Conservation (phyloP, 2,113 vertebrate species). For the Podarcis cretensis region DNA sequence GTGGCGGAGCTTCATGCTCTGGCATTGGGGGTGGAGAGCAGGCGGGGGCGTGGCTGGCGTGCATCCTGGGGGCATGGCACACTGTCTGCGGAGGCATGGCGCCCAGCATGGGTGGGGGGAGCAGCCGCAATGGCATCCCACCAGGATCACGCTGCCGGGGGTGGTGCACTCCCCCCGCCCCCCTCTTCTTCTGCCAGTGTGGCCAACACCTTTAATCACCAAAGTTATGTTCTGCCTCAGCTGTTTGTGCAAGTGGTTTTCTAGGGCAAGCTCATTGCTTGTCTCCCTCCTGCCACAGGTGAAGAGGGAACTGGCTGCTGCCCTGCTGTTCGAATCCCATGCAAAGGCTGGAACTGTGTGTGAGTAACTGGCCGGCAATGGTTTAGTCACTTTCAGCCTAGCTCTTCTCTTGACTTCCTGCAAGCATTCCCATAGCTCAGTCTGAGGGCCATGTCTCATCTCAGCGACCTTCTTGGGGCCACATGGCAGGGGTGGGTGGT, state of each 20-base stretch:
- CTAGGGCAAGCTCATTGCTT: neutral
- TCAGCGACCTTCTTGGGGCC: too few relatives aligned
- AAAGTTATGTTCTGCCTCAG: neutral
- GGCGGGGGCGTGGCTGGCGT: too few relatives aligned
- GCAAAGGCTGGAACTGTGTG: constrained; percentile 90
- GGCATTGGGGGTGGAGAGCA: too few relatives aligned
- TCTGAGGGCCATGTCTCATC: too few relatives aligned
- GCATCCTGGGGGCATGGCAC: too few relatives aligned
- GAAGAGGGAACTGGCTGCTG: constrained; percentile 89
- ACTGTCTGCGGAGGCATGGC: too few relatives aligned
- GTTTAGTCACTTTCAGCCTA: neutral
- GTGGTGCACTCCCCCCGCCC: too few relatives aligned
- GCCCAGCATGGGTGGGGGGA: too few relatives aligned
- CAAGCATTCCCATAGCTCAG: neutral
- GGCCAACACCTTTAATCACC: neutral
- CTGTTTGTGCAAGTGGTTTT: neutral
- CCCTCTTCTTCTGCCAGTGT: neutral
- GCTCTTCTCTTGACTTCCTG: neutral
- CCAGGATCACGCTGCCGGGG: too few relatives aligned
- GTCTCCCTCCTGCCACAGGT: constrained; percentile 75
- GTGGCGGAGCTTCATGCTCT: too few relatives aligned
- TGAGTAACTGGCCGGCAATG: constrained; percentile 75
- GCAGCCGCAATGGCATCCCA: too few relatives aligned
- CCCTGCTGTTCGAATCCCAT: constrained; percentile 93
- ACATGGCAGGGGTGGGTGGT: too few relatives aligned